Evolutionary conservation across 2,888 invertebrate genomes (phyloP), one percentile per base, ranked within the genome.

Genomic region (Yponomeuta sedellus): DNA sequence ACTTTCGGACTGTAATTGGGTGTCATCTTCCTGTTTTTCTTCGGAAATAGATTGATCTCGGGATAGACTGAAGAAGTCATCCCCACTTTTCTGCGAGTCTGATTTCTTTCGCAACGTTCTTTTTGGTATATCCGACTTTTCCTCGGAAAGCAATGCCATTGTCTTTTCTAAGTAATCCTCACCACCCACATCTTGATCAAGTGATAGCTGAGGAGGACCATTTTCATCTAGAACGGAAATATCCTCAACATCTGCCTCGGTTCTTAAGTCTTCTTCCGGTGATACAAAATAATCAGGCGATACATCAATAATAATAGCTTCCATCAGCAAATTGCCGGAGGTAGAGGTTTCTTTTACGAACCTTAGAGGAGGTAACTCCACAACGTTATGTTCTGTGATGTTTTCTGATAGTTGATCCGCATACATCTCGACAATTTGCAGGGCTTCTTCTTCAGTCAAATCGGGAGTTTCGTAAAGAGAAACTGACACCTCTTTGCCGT

Each of bases 381-480:
- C 95, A 2, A 97, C 93, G 79, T 96, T 97, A 73, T 97, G 96
- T 81, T 96, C 97, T 77, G 93, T 86, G 65, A 97, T 95, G 78
- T 97, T 96, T 86, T 97, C 97, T 0, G 97, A 97, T 67, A 97
- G 92, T 83, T 97, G 97, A 79, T 97, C 97, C 0, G 97, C 97
- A 77, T 97, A 97, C 97, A 97, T 97, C 92, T 97, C 97, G 0
- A 97, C 95, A 74, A 97, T 97, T 86, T 97, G 96, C 44, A 97
- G 90, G 0, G 97, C 97, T 88, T 97, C 97, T 82, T 97, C 97
- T 83, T 97, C 97, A 0, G 97, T 97, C 64, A 97, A 90, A 85
- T 97, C 97, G 0, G 97, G 97, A 0, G 97, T 97, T 88, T 97
- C 97, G 76, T 97, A 97, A 2, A 97, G 85, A 4, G 97, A 97